phyloP scores from a whole-genome alignment of 1,140 invertebrate species.

The Drosophila fuyamai region DNA sequence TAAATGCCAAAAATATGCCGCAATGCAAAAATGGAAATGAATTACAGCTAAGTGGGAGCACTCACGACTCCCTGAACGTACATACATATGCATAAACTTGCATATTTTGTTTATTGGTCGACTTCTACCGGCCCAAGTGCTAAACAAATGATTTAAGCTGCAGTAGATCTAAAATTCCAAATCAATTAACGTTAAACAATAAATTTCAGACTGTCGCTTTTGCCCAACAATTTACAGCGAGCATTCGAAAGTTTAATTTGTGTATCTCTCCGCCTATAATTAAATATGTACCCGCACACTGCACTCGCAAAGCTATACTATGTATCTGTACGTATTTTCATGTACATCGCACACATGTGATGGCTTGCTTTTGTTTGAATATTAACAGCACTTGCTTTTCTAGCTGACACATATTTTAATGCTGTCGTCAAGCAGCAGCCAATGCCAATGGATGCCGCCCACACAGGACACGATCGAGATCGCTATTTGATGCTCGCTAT shows the following conservation, averaged over 20 bases:
- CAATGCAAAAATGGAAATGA: neutral
- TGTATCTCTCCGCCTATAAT: conserved; percentile 8
- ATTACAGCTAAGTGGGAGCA: conserved; percentile 6
- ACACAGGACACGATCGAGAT: conserved; percentile 46
- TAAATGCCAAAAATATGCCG: conserved; percentile 9
- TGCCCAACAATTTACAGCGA: neutral
- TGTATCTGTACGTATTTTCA: neutral
- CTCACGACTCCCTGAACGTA: neutral
- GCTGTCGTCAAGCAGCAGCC: conserved; percentile 69
- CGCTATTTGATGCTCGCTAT: conserved; percentile 39
- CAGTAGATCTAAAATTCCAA: too few relatives aligned
- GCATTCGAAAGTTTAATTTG: conserved; percentile 16
- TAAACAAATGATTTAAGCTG: neutral
- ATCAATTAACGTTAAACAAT: neutral
- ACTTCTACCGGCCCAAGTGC: neutral
- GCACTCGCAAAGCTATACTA: neutral
- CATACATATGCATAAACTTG: neutral
- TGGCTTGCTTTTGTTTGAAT: conserved; percentile 22
- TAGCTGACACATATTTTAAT: conserved; percentile 48
- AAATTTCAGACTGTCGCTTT: conserved; percentile 7
- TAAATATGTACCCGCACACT: conserved; percentile 5
- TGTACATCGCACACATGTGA: neutral
- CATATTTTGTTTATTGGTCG: neutral
- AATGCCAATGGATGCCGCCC: conserved; percentile 39
- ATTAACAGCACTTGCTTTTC: conserved; percentile 24